A percentile compares a stretch with the other conserved stretches of the same genome.
Conservation (phyloP, 2,113 vertebrate genomes). For the Dasyornis broadbenti region DNA sequence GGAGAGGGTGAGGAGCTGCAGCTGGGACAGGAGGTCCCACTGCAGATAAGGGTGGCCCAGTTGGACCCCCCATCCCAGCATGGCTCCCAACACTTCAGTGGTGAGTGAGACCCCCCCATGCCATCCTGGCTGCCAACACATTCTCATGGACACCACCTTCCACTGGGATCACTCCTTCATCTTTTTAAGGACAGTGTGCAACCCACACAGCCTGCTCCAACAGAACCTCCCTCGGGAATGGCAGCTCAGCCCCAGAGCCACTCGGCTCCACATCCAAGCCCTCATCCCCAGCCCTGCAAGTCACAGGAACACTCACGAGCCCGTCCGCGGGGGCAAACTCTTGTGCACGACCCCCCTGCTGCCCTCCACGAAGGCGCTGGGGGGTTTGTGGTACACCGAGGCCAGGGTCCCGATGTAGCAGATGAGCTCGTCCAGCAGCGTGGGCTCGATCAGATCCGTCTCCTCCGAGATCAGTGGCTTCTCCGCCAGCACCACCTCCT, state of each 20-base stretch:
- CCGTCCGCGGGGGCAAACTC: constrained; percentile 83
- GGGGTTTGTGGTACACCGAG: constrained; percentile 97
- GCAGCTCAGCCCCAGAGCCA: accelerated
- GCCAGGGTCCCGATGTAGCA: constrained; percentile 96
- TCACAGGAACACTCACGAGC: constrained; percentile 82
- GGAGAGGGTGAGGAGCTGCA: background rate
- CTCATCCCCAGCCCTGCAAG: background rate
- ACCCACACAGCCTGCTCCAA: background rate
- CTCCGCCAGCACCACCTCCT: constrained; percentile 96
- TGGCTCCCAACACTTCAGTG: accelerated
- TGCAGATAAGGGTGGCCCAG: background rate
- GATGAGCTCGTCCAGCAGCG: constrained; percentile 94
- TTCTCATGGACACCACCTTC: background rate
- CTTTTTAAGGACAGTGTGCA: background rate
- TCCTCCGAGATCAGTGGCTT: constrained; percentile 97
- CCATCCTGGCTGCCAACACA: accelerated
- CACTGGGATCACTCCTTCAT: background rate
- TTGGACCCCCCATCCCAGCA: accelerated
- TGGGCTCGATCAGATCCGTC: constrained; percentile 96
- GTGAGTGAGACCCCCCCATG: too few species aligned
- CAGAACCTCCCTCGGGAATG: background rate
- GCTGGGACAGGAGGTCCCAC: background rate
- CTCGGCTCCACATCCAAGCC: background rate
- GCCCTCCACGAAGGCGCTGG: constrained; percentile 95
- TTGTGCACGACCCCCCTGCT: constrained; percentile 92